Evolutionary conservation across 2,797 vertebrate species (phyloP).

Genomic region (Hyperoplus lanceolatus): DNA sequence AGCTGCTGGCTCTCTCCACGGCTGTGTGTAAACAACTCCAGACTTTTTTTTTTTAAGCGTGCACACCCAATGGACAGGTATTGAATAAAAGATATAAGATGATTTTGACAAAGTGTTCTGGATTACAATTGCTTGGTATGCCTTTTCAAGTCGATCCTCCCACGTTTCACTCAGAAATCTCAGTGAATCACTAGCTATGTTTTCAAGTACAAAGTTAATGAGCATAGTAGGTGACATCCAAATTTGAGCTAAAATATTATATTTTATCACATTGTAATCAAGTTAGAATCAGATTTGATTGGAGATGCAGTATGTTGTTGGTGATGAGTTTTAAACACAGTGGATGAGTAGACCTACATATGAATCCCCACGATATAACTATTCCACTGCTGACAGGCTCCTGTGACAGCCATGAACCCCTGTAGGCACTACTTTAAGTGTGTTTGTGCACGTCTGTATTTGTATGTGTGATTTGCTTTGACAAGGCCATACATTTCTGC

Average conservation of each 20-base stretch:
- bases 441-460: constrained; percentile 18
- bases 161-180: neutral
- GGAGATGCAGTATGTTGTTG: constrained; percentile 5
- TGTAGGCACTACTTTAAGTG: constrained; percentile 37
- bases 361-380: constrained; percentile 32
- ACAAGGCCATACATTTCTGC: constrained; percentile 72
- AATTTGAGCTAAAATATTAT: constrained; percentile 14
- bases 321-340: constrained; percentile 21
- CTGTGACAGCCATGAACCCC: constrained; percentile 53
- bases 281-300: constrained; percentile 15
- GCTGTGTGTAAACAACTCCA: too few species aligned
- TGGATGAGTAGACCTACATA: constrained; percentile 31
- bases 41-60: too few species aligned
- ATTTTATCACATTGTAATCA: neutral
- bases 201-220: neutral
- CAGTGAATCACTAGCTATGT: neutral
- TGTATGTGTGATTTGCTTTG: constrained; percentile 47
- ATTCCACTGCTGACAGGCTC: constrained; percentile 37
- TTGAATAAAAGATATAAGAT: too few species aligned
- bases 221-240: neutral
- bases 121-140: too few species aligned
- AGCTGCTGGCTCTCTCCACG: too few species aligned
- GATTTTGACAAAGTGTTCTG: too few species aligned
- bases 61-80: too few species aligned
- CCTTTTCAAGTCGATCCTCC: neutral